Conservation (phyloP, 2,888 invertebrate species). For the Argyresthia goedartella region DNA sequence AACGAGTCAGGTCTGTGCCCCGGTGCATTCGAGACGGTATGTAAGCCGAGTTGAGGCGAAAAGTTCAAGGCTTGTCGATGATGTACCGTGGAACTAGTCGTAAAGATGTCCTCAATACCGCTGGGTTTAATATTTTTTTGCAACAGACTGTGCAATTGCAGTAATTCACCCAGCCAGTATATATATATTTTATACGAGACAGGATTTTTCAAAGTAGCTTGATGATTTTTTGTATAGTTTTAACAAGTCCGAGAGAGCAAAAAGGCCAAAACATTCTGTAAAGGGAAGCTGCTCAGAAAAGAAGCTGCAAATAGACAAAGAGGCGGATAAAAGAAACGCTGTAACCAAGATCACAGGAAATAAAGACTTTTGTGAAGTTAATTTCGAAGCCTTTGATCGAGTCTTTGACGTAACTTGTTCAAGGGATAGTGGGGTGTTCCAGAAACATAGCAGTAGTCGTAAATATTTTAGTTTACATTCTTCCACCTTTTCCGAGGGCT, state of each 20-base stretch:
- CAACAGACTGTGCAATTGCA: no score
- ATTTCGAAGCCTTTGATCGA: neutral
- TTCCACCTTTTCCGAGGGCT: no score
- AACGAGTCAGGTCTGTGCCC: neutral
- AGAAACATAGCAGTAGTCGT: no score
- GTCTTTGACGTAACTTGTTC: neutral
- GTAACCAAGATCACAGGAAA: neutral
- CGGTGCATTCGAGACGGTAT: slow-evolving; percentile 7
- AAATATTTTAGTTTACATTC: no score
- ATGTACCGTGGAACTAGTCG: neutral
- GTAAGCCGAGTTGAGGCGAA: slow-evolving; percentile 24
- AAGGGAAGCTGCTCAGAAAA: neutral
- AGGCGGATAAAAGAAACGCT: neutral
- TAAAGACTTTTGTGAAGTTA: neutral
- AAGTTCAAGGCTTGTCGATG: slow-evolving; percentile 39
- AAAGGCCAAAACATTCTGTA: neutral
- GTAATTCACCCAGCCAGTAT: no score
- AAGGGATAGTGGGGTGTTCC: no score
- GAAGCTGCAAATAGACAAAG: neutral
- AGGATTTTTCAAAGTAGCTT: no score
- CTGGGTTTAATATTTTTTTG: no score
- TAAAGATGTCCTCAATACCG: no score
- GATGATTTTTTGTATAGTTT: no score
- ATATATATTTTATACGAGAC: no score
- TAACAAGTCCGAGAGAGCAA: neutral